Conservation (phyloP, 1,140 invertebrate species). For the Bombus difficillimus region DNA sequence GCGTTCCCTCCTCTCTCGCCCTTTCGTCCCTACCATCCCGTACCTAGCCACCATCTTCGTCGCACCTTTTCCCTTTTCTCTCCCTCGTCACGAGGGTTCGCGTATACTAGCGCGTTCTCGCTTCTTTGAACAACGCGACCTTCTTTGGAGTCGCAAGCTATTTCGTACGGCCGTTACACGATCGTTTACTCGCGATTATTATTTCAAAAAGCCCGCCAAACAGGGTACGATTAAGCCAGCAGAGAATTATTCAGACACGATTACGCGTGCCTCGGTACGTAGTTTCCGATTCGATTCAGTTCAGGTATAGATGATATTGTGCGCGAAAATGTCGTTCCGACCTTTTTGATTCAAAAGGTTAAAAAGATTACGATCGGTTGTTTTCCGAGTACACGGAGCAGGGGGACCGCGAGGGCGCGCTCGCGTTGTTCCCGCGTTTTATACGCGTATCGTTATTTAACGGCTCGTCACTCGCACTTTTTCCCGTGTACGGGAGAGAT, state of each 20-base stretch:
- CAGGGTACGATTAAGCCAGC: not conserved
- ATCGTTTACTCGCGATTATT: constrained; percentile 12
- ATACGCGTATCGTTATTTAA: constrained; percentile 31
- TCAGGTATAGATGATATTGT: not conserved
- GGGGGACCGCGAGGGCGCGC: not conserved
- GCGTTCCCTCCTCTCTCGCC: constrained; percentile 60
- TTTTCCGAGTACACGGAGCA: not conserved
- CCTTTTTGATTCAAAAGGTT: not conserved
- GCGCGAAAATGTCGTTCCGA: not conserved
- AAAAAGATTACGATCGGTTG: not conserved
- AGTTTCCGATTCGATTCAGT: not conserved
- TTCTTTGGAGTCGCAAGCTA: not conserved
- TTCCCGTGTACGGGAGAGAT: constrained; percentile 6
- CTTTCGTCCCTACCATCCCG: not conserved
- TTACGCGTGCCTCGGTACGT: not conserved
- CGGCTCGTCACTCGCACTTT: constrained; percentile 28
- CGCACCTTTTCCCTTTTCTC: too few species aligned
- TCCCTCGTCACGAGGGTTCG: not conserved
- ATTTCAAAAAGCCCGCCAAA: constrained; percentile 25
- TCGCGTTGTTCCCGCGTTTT: constrained; percentile 9
- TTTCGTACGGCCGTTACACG: not conserved
- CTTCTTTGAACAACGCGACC: not conserved
- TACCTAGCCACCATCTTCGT: not conserved
- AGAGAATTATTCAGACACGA: not conserved
- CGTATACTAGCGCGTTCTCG: not conserved